A percentile compares a stretch with the other conserved stretches of the same genome.
Conservation (phyloP, 2,797 vertebrate species). For the Nyctalus aviator region DNA sequence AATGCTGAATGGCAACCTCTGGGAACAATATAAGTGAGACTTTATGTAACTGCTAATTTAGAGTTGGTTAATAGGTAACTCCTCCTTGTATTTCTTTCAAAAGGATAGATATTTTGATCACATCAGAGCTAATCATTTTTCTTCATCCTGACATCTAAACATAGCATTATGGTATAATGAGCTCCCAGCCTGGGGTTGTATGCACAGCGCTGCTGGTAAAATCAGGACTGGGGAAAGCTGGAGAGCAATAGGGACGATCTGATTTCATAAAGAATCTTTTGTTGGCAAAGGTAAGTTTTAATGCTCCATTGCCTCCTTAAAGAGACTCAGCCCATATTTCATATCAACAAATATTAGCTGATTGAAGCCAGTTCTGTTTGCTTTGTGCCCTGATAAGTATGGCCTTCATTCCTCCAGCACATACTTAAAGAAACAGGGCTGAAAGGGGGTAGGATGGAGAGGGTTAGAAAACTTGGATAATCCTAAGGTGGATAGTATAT, state of each 20-base stretch:
- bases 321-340: slow-evolving; percentile 28
- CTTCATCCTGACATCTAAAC: slow-evolving; percentile 47
- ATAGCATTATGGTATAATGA: slow-evolving; percentile 3
- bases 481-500: background rate
- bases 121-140: slow-evolving; percentile 51
- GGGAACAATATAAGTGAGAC: slow-evolving; percentile 41
- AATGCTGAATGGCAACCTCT: slow-evolving; percentile 46
- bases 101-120: slow-evolving; percentile 50
- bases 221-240: background rate
- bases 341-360: slow-evolving; percentile 56
- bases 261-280: slow-evolving; percentile 57
- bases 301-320: slow-evolving; percentile 39
- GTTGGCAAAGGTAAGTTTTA: slow-evolving; percentile 62
- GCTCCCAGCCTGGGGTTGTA: background rate
- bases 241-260: slow-evolving; percentile 28
- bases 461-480: background rate
- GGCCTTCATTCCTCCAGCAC: background rate
- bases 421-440: background rate
- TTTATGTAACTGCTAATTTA: slow-evolving; percentile 61
- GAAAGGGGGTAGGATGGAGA: background rate
- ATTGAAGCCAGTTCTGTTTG: slow-evolving; percentile 57
- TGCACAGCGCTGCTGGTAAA: slow-evolving; percentile 37
- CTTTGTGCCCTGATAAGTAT: slow-evolving; percentile 2
- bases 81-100: slow-evolving; percentile 47
- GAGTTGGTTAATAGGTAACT: slow-evolving; percentile 46